Evolutionary conservation across 2,113 vertebrate species (phyloP).

Genomic region (Carollia perspicillata): DNA sequence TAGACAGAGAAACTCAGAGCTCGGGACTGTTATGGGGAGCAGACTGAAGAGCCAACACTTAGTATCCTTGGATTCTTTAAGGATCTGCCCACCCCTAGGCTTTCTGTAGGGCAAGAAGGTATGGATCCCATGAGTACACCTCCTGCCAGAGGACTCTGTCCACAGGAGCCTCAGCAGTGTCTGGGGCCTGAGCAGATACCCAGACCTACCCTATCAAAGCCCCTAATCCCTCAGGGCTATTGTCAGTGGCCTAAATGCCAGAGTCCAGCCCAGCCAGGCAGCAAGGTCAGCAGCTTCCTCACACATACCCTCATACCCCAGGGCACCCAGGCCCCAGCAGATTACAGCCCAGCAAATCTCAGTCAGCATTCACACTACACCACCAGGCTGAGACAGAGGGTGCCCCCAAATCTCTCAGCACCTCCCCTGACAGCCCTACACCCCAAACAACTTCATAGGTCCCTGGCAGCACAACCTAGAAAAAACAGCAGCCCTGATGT

Average conservation of each 20-base stretch:
- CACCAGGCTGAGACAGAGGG: neutral
- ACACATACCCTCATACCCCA: neutral
- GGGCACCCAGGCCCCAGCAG: neutral
- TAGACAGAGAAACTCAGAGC: neutral
- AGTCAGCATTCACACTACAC: neutral
- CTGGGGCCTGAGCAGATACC: conserved; percentile 4
- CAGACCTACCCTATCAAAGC: conserved; percentile 45
- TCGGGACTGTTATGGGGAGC: neutral
- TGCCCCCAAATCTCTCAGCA: neutral
- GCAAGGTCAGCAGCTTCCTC: conserved; percentile 58
- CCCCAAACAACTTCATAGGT: neutral
- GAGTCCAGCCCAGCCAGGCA: conserved; percentile 48
- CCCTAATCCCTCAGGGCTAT: conserved; percentile 82
- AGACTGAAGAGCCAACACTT: neutral
- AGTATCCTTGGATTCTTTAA: neutral
- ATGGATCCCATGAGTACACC: neutral
- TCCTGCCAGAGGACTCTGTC: neutral
- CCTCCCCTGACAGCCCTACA: neutral
- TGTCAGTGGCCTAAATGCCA: conserved; percentile 82
- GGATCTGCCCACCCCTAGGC: neutral
- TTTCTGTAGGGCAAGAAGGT: neutral
- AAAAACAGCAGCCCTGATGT: neutral
- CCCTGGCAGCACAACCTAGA: neutral
- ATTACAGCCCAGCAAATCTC: neutral
- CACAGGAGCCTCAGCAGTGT: neutral